Evolutionary conservation across 2,113 vertebrate genomes (phyloP), one percentile per base, ranked within the genome.

Genomic region (Dolichallabes microphthalmus): DNA sequence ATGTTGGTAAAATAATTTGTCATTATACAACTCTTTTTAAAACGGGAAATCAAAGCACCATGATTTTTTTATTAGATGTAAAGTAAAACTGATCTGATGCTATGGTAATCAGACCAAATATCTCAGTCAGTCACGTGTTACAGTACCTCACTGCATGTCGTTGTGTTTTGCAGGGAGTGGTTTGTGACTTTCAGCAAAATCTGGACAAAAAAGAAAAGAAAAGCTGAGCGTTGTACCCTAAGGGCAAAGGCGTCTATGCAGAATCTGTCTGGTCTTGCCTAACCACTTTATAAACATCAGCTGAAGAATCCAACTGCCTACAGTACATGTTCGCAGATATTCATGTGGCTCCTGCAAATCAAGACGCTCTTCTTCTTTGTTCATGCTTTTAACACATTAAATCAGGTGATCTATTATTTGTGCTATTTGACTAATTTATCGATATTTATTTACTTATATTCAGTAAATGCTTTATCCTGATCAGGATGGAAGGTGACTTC

Each of bases 241-340:
- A 79, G 77, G 66, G n/a, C 20, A 35, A 80, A 15, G 25, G 32
- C 35, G 32, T 53, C 30, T 0, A 30, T 25, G 39, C 75, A 15
- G 66, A 57, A 74, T 58, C 64, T 80, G 57, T 58, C 71, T 8
- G 39, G 68, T 73, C 78, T 81, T 53, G 58, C 58, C 25, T 4
- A 39, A 73, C 17, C n/a, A 1, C 32, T 71, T 85, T 61, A 73
- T 58, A 13, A 74, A 58, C 12, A 52, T 69, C 66, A 60, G 32
- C 32, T 52, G 53, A 52, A 55, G 58, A 84, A 84, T 53, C 39
- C n/a, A 32, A 15, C 27, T 12, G 58, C 11, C 58, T 75, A 39
- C n/a, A n/a, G n/a, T n/a, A n/a, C 39, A 50, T 58, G 68, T 45
- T 27, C 60, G 30, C 45, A 77, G 73, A 66, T 66, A 19, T 52